phyloP scores from a whole-genome alignment of 2,888 invertebrate genomes.

The Rotaria socialis region DNA sequence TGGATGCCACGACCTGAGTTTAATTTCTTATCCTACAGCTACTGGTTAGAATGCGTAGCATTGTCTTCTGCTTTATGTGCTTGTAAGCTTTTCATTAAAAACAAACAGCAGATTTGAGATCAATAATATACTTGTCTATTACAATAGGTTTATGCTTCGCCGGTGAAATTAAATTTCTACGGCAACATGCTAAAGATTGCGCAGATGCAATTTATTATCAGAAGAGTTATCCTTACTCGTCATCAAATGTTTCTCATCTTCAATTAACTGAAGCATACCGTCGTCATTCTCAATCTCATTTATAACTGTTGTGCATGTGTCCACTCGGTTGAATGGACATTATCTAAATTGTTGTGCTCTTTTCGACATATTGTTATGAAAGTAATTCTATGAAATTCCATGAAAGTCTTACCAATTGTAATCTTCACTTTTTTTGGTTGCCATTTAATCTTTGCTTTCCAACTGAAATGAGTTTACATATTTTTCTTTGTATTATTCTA shows the following conservation, averaged over 20 bases:
- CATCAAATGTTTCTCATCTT: constrained; percentile 13
- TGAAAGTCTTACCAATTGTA: too few species aligned
- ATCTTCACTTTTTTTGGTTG: too few species aligned
- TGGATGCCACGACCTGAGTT: constrained; percentile 47
- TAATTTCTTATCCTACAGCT: constrained; percentile 43
- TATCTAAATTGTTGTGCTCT: too few species aligned
- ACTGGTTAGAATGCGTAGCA: constrained; percentile 40
- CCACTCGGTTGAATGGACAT: too few species aligned
- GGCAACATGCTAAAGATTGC: neutral
- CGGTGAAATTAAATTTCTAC: neutral
- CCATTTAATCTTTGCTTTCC: too few species aligned
- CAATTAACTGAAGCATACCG: neutral
- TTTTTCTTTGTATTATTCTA: neutral
- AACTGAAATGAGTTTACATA: neutral
- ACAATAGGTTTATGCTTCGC: neutral
- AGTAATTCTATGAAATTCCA: too few species aligned
- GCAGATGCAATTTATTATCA: neutral
- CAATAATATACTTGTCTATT: neutral
- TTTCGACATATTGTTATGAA: too few species aligned
- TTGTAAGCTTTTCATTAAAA: constrained; percentile 11
- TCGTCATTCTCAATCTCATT: neutral
- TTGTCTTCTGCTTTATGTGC: constrained; percentile 34
- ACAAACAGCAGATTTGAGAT: neutral
- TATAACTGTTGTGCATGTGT: neutral
- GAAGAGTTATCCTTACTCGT: neutral